phyloP scores from a whole-genome alignment of 1,140 invertebrate genomes.

The Scaptomyza montana region DNA sequence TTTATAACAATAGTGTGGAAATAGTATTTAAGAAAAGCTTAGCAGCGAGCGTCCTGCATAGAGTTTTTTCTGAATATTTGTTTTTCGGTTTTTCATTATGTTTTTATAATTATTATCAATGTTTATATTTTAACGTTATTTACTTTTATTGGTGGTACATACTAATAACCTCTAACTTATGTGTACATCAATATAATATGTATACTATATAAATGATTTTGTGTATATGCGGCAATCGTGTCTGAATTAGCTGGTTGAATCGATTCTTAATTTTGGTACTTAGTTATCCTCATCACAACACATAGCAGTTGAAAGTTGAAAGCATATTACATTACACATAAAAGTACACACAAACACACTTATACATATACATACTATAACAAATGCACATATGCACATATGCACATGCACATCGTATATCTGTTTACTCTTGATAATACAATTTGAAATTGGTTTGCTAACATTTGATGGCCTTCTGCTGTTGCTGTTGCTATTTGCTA shows the following conservation, averaged over 20 bases:
- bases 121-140: too few species aligned
- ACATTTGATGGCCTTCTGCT: slow-evolving; percentile 32
- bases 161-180: slow-evolving; percentile 4
- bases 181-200: slow-evolving; percentile 13
- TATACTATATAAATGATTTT: slow-evolving; percentile 11
- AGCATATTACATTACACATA: slow-evolving; percentile 19
- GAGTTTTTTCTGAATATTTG: neutral
- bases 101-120: too few species aligned
- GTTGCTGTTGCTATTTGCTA: slow-evolving; percentile 17
- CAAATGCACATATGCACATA: too few species aligned
- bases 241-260: neutral
- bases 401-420: neutral
- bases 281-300: slow-evolving; percentile 10
- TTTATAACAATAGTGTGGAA: slow-evolving; percentile 17
- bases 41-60: slow-evolving; percentile 9
- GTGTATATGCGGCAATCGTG: slow-evolving; percentile 5
- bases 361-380: slow-evolving; percentile 20
- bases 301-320: slow-evolving; percentile 17
- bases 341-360: neutral
- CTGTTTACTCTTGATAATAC: slow-evolving; percentile 28
- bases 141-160: slow-evolving; percentile 28
- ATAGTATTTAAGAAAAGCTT: slow-evolving; percentile 22
- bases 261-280: neutral
- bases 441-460: slow-evolving; percentile 56
- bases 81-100: too few species aligned